Evolutionary conservation across 2,888 invertebrate genomes (phyloP), one percentile per base, ranked within the genome.

Genomic region (Erebia aethiops): DNA sequence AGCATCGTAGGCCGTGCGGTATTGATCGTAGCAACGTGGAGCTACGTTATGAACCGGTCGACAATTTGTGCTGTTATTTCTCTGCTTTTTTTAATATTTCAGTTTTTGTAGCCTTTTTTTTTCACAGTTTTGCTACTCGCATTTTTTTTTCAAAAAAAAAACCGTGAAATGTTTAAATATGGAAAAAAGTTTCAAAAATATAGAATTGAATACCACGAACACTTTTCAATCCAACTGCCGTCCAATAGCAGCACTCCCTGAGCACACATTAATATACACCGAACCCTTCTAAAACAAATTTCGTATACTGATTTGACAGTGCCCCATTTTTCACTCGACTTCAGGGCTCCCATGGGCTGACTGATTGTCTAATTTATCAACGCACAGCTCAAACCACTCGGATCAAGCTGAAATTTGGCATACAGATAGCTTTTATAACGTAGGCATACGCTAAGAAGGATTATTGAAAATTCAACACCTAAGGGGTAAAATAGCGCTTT

Each of bases 11-110:
- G 75, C 73, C 75, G 76, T 74, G 74, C 70, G 67, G 73, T 76
- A 80, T 80, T 75, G 80, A 80, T 80, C 79, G 79, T 75, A 76
- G 77, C 74, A 21, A 67, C 52, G 71, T 62, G 69, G 57, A 60
- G 73, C 74, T 69, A 69, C 70, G 67, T 70, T 68, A 46, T 63
- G 57, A 64, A 54, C 11, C 1, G 43, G 35, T 41, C 21, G 7
- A 61, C 14, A 46, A 18, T 49, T 62, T 62, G 7, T 62, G 14
- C 41, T 43, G 60, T 60, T 10, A 16, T 16, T 2, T 60, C 18
- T 52, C 10, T 60, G 49, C 46, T 49, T 62, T 51, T 16, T n/a
- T n/a, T n/a, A n/a, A n/a, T n/a, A n/a, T n/a, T n/a, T n/a, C 14
- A 62, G 18, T 49, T 62, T 49, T 46, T 16, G 43, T 43, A 26